phyloP scores from a whole-genome alignment of 2,888 invertebrate species.

The Leistus spinibarbis region DNA sequence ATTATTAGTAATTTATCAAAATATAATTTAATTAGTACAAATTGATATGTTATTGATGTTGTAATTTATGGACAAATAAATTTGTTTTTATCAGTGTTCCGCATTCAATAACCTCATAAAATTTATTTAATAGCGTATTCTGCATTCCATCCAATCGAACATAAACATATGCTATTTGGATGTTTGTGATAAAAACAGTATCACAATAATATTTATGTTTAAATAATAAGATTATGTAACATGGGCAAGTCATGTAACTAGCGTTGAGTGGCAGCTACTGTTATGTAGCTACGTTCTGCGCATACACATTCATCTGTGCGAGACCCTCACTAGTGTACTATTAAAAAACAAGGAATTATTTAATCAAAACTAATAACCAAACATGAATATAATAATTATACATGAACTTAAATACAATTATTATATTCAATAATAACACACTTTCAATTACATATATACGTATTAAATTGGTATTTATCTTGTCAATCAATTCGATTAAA shows the following conservation, averaged over 20 bases:
- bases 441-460: constrained; percentile 4
- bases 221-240: too few relatives aligned
- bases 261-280: too few relatives aligned
- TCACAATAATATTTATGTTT: not conserved
- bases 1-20: not conserved
- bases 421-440: not conserved
- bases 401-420: not conserved
- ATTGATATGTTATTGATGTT: not conserved
- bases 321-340: too few relatives aligned
- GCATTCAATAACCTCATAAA: constrained; percentile 38
- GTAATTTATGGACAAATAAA: not conserved
- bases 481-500: constrained; percentile 27
- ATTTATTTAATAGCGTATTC: not conserved
- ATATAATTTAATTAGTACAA: not conserved
- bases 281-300: too few relatives aligned
- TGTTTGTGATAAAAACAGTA: not conserved
- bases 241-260: too few relatives aligned
- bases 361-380: not conserved
- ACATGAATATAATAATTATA: not conserved
- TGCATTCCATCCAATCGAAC: not conserved
- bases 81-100: constrained; percentile 26
- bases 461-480: constrained; percentile 18
- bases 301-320: too few relatives aligned
- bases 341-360: too few relatives aligned
- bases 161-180: not conserved